Percentiles rank a stretch among this genome's conserved stretches.
These are phyloP conservation scores for Centropus unirufus DNA, from an alignment of 2,113 vertebrate genomes.

Conservation along the genomic window DNA sequence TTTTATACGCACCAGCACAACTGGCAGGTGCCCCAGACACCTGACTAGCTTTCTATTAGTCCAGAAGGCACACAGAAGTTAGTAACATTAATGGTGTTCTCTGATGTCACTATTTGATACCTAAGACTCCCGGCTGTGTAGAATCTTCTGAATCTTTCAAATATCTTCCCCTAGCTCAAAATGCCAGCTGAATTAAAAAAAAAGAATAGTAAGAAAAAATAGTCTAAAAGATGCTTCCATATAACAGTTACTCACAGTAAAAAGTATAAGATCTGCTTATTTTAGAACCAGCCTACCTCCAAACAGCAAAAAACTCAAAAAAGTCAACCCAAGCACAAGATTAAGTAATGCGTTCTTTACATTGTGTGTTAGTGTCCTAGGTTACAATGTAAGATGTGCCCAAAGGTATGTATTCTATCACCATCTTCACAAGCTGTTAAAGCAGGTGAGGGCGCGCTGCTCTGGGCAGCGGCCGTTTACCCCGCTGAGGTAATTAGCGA, in stretches of 20 bases:
- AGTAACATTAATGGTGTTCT: background rate
- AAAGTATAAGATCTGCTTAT: background rate
- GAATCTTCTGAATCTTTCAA: background rate
- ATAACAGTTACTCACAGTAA: background rate
- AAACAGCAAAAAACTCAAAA: background rate
- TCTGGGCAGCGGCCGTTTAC: too few relatives aligned
- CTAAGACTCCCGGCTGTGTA: background rate
- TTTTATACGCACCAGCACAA: background rate
- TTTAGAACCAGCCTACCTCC: background rate
- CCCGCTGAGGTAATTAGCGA: too few relatives aligned
- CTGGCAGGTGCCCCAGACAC: background rate
- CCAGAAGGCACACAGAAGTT: background rate
- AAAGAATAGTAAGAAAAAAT: background rate
- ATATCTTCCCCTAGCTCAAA: background rate
- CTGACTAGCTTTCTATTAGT: background rate
- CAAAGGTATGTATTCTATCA: too few relatives aligned
- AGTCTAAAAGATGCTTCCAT: background rate
- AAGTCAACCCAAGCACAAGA: background rate
- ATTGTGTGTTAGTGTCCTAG: too few relatives aligned
- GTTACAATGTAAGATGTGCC: too few relatives aligned
- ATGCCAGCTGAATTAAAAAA: background rate
- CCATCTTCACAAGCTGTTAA: too few relatives aligned
- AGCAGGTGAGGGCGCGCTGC: too few relatives aligned
- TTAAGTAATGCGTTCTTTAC: background rate
- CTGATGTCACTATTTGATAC: background rate